A percentile compares a stretch with the other conserved stretches of the same genome.
These are phyloP conservation scores for Tenrec ecaudatus DNA, from an alignment of 2,113 vertebrate genomes.

Conservation along the genomic window DNA sequence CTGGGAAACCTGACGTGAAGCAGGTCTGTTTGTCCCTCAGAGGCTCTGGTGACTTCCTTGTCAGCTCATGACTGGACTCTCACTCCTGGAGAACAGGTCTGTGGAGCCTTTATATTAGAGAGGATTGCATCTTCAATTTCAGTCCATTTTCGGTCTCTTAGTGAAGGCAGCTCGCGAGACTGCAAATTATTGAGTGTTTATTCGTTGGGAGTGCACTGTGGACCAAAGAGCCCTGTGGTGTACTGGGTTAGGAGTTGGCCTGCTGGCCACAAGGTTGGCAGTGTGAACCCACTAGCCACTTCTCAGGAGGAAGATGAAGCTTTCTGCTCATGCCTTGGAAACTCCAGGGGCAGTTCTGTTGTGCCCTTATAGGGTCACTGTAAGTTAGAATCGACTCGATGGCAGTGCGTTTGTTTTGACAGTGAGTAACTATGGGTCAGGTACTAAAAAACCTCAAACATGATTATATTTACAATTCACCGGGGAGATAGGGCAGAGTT, in stretches of 20 bases:
- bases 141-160: conserved; percentile 4
- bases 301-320: too few species aligned
- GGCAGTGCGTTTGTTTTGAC: too few species aligned
- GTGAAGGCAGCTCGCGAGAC: conserved; percentile 12
- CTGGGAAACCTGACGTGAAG: not conserved
- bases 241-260: too few species aligned
- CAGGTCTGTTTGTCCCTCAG: not conserved
- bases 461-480: not conserved
- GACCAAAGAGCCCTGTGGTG: not conserved
- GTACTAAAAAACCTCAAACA: not conserved
- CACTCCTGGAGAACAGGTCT: not conserved
- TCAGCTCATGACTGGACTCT: not conserved
- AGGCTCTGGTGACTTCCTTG: not conserved
- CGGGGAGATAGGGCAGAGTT: not conserved
- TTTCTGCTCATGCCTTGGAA: too few species aligned
- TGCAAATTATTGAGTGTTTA: not conserved
- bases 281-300: too few species aligned
- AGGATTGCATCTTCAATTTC: conserved; percentile 15
- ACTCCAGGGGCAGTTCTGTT: too few species aligned
- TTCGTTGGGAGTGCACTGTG: not conserved
- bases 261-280: too few species aligned
- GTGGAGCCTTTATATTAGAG: not conserved
- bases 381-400: too few species aligned
- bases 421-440: not conserved
- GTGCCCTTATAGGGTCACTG: too few species aligned